A percentile compares a stretch with the other conserved stretches of the same genome.
Conservation (phyloP, 2,113 vertebrate genomes). For the Paraplagusia blochii region DNA sequence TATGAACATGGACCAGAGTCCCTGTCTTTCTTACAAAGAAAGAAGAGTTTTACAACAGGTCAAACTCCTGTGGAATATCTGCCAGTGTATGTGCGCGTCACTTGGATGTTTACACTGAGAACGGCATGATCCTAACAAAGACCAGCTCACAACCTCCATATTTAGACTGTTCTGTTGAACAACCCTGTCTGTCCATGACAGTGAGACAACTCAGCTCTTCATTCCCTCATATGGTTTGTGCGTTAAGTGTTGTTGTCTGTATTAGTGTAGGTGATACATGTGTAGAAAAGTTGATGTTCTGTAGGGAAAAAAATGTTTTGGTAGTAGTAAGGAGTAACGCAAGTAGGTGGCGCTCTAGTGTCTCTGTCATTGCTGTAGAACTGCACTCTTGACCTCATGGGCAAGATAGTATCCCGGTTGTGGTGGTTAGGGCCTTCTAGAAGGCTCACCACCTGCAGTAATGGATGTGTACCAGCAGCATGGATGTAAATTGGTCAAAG, state of each 20-base stretch:
- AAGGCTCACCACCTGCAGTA: too few species aligned
- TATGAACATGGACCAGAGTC: too few species aligned
- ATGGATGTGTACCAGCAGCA: too few species aligned
- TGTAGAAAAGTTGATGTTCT: not conserved
- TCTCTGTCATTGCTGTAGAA: too few species aligned
- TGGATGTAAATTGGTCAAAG: too few species aligned
- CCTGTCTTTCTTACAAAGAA: constrained; percentile 11
- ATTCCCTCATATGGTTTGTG: constrained; percentile 45
- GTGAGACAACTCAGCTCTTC: constrained; percentile 30
- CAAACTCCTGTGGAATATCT: constrained; percentile 14
- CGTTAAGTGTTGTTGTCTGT: constrained; percentile 7
- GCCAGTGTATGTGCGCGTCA: constrained; percentile 12
- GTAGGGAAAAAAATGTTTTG: too few species aligned
- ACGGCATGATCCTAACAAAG: constrained; percentile 35
- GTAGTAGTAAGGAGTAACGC: too few species aligned
- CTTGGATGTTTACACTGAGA: constrained; percentile 47
- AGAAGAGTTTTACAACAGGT: too few species aligned
- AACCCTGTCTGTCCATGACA: constrained; percentile 43
- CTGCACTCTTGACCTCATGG: too few species aligned
- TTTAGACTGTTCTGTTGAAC: constrained; percentile 48
- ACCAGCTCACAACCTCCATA: constrained; percentile 50
- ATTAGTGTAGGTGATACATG: not conserved
- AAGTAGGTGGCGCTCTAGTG: too few species aligned
- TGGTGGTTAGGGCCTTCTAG: too few species aligned
- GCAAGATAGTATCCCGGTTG: too few species aligned